A percentile compares a stretch with the other conserved stretches of the same genome.
These are phyloP conservation scores for Caenorhabditis imperialis DNA, from an alignment of 2,888 invertebrate genomes.

Conservation along the genomic window DNA sequence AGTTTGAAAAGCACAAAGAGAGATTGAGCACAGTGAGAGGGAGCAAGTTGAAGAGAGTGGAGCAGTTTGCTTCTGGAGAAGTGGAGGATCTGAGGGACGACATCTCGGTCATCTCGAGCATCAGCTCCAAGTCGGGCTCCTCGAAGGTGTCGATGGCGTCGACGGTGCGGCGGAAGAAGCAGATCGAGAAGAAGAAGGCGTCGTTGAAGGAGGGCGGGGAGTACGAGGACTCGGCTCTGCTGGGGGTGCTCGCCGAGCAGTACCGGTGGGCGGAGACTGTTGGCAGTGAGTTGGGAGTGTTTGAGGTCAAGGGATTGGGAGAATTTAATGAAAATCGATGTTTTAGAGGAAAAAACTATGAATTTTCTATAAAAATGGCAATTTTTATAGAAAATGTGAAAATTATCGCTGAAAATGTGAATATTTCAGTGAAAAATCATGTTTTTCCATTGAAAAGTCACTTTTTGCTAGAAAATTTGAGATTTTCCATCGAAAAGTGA, in stretches of 20 bases:
- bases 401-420: no score
- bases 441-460: no score
- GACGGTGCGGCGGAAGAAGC: conserved; percentile 62
- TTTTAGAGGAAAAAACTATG: no score
- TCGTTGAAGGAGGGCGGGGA: conserved; percentile 74
- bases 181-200: conserved; percentile 73
- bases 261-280: conserved; percentile 49
- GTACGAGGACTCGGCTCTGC: conserved; percentile 72
- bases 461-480: no score
- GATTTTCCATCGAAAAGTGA: no score
- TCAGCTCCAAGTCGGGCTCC: conserved; percentile 38
- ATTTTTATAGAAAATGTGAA: no score
- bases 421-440: no score
- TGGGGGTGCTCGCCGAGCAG: conserved; percentile 62
- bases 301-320: conserved; percentile 60
- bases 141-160: conserved; percentile 62
- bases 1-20: conserved; percentile 40
- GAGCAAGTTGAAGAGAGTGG: conserved; percentile 61
- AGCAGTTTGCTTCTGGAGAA: conserved; percentile 42
- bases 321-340: conserved; percentile 40
- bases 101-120: conserved; percentile 44
- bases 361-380: no score
- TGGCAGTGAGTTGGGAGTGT: conserved; percentile 57
- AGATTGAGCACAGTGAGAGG: conserved; percentile 64
- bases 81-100: conserved; percentile 50